A percentile compares a stretch with the other conserved stretches of the same genome.
Evolutionary conservation across 1,140 invertebrate genomes (phyloP).

Genomic region (Cyphomyrmex costatus): DNA sequence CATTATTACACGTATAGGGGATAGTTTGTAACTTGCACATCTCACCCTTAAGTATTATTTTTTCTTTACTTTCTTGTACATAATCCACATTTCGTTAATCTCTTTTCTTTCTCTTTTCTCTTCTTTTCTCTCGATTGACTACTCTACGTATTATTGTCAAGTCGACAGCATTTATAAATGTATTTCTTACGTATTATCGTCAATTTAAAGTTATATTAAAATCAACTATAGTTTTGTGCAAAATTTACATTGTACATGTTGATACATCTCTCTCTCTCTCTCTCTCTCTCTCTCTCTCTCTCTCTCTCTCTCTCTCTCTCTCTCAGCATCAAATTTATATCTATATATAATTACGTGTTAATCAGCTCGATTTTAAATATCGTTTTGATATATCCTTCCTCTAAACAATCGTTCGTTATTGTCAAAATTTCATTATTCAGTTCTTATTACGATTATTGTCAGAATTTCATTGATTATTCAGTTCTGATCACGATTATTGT

Average conservation of each 20-base stretch:
- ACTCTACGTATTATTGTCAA: constrained; percentile 85
- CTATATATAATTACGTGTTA: constrained; percentile 23
- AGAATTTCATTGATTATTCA: constrained; percentile 41
- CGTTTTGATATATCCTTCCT: constrained; percentile 9
- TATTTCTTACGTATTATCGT: constrained; percentile 78
- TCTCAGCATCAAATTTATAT: constrained; percentile 42
- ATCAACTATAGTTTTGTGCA: constrained; percentile 83
- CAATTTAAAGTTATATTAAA: constrained; percentile 80
- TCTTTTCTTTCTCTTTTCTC: constrained; percentile 58
- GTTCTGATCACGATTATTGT: constrained; percentile 66
- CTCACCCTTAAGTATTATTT: constrained; percentile 75
- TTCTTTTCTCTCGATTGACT: constrained; percentile 67
- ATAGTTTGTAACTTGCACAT: constrained; percentile 74
- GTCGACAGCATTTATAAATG: constrained; percentile 86
- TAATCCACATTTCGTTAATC: constrained; percentile 47
- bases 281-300: constrained; percentile 57
- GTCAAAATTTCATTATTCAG: constrained; percentile 62
- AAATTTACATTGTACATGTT: constrained; percentile 83
- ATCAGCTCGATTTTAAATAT: constrained; percentile 13
- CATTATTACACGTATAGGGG: constrained; percentile 70
- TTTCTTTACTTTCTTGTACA: constrained; percentile 69
- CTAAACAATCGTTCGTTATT: constrained; percentile 71
- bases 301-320: background rate
- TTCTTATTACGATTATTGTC: constrained; percentile 73
- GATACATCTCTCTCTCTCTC: constrained; percentile 60